Percentiles rank a stretch among this genome's conserved stretches.
These are phyloP conservation scores for Pararge aegeria DNA, from an alignment of 1,140 invertebrate species.

Conservation along the genomic window DNA sequence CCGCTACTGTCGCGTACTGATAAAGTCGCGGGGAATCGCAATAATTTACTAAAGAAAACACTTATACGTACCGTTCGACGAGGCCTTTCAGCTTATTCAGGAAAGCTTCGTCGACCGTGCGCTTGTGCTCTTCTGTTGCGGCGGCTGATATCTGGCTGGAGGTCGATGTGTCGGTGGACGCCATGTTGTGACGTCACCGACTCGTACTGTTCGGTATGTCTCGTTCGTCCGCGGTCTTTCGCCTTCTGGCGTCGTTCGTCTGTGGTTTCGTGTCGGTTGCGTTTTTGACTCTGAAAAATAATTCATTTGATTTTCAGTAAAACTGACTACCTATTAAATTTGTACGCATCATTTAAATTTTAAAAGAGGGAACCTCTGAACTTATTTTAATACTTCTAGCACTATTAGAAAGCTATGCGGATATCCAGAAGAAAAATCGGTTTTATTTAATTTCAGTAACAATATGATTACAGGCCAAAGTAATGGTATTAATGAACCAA, in stretches of 20 bases:
- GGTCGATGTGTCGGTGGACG: constrained; percentile 76
- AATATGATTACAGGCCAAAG: too few species aligned
- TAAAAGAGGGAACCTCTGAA: too few species aligned
- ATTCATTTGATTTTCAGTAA: background rate
- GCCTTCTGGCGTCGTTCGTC: constrained; percentile 37
- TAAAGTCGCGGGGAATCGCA: too few species aligned
- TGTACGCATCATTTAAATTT: too few species aligned
- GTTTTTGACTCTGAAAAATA: constrained; percentile 52
- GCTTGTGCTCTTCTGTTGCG: constrained; percentile 65
- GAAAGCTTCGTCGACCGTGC: constrained; percentile 73
- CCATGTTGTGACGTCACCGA: constrained; percentile 66
- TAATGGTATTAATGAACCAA: too few species aligned
- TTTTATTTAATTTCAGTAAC: too few species aligned
- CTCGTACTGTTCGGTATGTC: constrained; percentile 63
- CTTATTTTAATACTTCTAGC: too few species aligned
- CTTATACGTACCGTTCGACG: constrained; percentile 71
- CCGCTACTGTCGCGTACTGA: too few species aligned
- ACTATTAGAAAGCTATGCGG: too few species aligned
- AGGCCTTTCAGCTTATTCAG: constrained; percentile 71
- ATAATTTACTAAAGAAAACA: too few species aligned
- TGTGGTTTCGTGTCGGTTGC: constrained; percentile 25
- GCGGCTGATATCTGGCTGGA: constrained; percentile 64
- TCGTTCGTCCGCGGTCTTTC: constrained; percentile 71
- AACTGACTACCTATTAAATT: too few species aligned
- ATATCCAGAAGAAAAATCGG: too few species aligned